Evolutionary conservation across 2,888 invertebrate species (phyloP).

Genomic region (Tridacna crocea): DNA sequence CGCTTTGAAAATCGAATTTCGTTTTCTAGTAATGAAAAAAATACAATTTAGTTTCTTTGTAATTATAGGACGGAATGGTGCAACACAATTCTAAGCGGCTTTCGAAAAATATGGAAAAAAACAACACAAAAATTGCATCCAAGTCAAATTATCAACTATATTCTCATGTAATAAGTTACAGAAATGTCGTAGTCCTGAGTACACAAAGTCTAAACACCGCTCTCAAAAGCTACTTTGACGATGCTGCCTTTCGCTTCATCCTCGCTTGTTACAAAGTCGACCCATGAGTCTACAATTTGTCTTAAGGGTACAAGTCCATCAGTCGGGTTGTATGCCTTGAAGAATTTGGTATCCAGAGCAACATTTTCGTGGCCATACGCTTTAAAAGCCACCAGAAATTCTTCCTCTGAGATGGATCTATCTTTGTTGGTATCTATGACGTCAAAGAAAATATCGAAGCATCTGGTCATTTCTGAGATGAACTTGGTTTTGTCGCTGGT

Average conservation of each 20-base stretch:
- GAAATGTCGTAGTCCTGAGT: no score
- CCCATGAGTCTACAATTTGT: constrained; percentile 66
- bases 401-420: constrained; percentile 66
- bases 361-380: constrained; percentile 71
- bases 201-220: constrained; percentile 42
- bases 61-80: no score
- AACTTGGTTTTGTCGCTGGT: constrained; percentile 59
- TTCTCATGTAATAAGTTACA: no score
- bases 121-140: no score
- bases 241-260: constrained; percentile 57
- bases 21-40: no score
- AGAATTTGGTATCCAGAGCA: constrained; percentile 64
- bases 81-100: no score
- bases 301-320: constrained; percentile 63
- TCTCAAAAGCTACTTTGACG: constrained; percentile 65
- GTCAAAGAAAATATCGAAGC: constrained; percentile 67
- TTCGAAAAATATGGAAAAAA: no score
- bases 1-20: no score
- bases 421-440: constrained; percentile 72
- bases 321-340: constrained; percentile 55
- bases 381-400: constrained; percentile 68
- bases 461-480: constrained; percentile 51
- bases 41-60: no score
- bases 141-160: no score
- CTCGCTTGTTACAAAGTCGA: constrained; percentile 55